Conservation (phyloP, 2,888 invertebrate species). For the Phengaris alcon region DNA sequence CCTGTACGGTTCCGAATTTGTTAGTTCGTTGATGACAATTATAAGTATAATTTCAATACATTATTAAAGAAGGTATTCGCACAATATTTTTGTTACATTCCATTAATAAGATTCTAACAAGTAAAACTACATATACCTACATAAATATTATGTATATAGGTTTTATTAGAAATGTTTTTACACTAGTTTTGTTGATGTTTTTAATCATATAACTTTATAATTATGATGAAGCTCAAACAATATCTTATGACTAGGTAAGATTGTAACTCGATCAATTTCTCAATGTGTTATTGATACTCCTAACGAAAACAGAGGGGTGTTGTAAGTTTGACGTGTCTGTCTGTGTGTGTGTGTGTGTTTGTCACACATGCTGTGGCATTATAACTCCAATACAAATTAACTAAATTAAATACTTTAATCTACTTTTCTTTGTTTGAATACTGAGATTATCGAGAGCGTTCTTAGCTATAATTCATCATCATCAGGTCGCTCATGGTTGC, state of each 20-base stretch:
- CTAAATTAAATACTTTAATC: too few relatives aligned
- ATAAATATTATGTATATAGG: conserved; percentile 37
- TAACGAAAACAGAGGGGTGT: too few relatives aligned
- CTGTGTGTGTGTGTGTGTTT: too few relatives aligned
- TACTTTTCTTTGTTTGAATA: too few relatives aligned
- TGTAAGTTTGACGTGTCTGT: too few relatives aligned
- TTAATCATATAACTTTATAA: conserved; percentile 60
- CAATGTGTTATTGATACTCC: conserved; percentile 42
- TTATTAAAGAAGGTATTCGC: conserved; percentile 9
- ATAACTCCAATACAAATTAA: too few relatives aligned
- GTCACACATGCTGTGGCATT: too few relatives aligned
- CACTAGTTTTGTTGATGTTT: conserved; percentile 54
- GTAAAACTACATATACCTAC: conserved; percentile 38
- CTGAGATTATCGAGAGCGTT: too few relatives aligned
- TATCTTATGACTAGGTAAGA: conserved; percentile 77
- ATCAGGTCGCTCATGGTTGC: too few relatives aligned
- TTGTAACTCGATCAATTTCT: conserved; percentile 66
- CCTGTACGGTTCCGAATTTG: conserved; percentile 80
- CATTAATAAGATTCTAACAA: conserved; percentile 42
- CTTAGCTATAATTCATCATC: too few relatives aligned
- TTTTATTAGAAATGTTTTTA: conserved; percentile 58
- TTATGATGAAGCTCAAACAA: conserved; percentile 64
- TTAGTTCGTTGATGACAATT: conserved; percentile 44
- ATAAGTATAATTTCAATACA: background rate
- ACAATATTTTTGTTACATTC: conserved; percentile 30